Percentiles rank a stretch among this genome's conserved stretches.
phyloP scores from a whole-genome alignment of 2,113 vertebrate genomes.

The Myxocyprinus asiaticus region DNA sequence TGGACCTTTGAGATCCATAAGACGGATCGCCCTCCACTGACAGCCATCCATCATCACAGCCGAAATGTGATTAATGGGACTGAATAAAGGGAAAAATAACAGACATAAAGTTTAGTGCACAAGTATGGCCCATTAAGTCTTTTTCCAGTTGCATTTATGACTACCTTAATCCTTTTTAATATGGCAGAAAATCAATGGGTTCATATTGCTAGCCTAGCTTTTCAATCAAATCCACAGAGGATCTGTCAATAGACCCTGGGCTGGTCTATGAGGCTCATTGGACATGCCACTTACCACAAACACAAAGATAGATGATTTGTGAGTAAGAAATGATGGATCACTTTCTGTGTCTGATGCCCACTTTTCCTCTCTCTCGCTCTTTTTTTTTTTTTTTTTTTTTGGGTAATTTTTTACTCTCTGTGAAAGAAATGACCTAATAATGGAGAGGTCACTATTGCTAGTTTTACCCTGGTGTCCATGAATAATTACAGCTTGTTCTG shows the following conservation, averaged over 20 bases:
- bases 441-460: slow-evolving; percentile 1
- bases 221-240: slow-evolving; percentile 70
- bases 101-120: slow-evolving; percentile 75
- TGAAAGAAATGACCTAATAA: slow-evolving; percentile 19
- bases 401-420: slow-evolving; percentile 11
- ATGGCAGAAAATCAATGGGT: slow-evolving; percentile 80
- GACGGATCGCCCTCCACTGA: slow-evolving; percentile 54
- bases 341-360: not conserved
- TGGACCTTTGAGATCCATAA: slow-evolving; percentile 51
- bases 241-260: slow-evolving; percentile 57
- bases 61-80: slow-evolving; percentile 70
- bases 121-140: slow-evolving; percentile 76
- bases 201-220: slow-evolving; percentile 74
- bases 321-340: slow-evolving; percentile 34
- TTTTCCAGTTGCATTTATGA: slow-evolving; percentile 76
- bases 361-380: not conserved
- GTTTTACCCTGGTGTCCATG: slow-evolving; percentile 1
- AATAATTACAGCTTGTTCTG: not conserved
- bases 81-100: slow-evolving; percentile 67
- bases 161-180: slow-evolving; percentile 80
- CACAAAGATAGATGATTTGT: slow-evolving; percentile 51
- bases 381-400: not conserved
- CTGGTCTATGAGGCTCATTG: slow-evolving; percentile 40
- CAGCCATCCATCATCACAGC: slow-evolving; percentile 59
- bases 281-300: slow-evolving; percentile 45